A percentile compares a stretch with the other conserved stretches of the same genome.
These are phyloP conservation scores for Trichogramma pretiosum DNA, from an alignment of 1,140 invertebrate species.

Conservation along the genomic window DNA sequence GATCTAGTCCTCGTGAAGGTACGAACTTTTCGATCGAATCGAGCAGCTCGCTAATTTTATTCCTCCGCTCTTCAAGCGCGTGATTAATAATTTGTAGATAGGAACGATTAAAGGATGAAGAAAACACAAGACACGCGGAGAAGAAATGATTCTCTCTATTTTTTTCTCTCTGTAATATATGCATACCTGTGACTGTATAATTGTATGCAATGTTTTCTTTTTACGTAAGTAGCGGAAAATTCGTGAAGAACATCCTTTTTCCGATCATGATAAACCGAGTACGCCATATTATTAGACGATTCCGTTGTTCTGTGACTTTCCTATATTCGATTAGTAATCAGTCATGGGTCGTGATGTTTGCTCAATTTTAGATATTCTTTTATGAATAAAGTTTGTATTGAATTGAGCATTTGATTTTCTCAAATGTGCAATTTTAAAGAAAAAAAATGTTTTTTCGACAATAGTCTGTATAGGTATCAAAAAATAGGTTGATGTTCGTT, in stretches of 20 bases:
- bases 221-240: slow-evolving; percentile 2
- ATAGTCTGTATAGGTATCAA: too few relatives aligned
- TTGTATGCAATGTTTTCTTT: neutral
- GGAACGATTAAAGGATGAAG: neutral
- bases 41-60: slow-evolving; percentile 6
- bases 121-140: neutral
- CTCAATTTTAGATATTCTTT: too few relatives aligned
- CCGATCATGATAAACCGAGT: neutral
- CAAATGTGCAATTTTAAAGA: too few relatives aligned
- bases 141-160: neutral
- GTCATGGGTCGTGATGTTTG: neutral
- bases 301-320: neutral
- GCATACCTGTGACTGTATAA: neutral
- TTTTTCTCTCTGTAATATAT: neutral
- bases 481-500: too few relatives aligned
- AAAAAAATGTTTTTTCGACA: too few relatives aligned
- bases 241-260: neutral
- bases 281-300: neutral
- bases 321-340: neutral
- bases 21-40: slow-evolving; percentile 8
- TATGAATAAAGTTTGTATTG: too few relatives aligned
- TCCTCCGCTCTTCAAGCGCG: neutral
- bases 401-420: too few relatives aligned
- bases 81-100: too few relatives aligned
- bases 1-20: slow-evolving; percentile 18